phyloP scores from a whole-genome alignment of 2,797 vertebrate genomes.

The Sebastes hubbsi region DNA sequence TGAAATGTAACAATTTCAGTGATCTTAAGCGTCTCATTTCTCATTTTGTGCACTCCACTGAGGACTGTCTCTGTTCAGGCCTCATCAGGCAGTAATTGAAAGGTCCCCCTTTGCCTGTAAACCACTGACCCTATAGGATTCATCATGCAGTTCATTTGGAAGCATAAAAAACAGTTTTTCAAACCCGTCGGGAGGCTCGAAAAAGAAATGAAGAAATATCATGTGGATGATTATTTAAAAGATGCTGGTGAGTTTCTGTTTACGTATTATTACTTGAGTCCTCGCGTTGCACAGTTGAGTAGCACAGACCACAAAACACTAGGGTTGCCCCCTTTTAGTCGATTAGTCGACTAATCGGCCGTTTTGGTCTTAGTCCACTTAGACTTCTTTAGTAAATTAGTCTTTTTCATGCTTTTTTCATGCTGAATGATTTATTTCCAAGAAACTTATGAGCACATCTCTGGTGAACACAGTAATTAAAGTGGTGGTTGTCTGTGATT shows the following conservation, averaged over 20 bases:
- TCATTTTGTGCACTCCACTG: constrained; percentile 62
- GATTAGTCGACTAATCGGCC: too few species aligned
- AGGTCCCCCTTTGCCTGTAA: constrained; percentile 65
- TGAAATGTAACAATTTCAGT: constrained; percentile 77
- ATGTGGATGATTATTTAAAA: constrained; percentile 17
- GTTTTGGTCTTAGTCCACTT: too few species aligned
- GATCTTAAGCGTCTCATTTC: constrained; percentile 72
- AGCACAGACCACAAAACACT: neutral
- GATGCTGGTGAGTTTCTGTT: neutral
- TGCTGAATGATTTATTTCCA: too few species aligned
- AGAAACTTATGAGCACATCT: too few species aligned
- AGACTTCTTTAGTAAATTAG: too few species aligned
- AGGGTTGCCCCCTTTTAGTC: too few species aligned
- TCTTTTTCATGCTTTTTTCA: too few species aligned
- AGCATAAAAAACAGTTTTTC: constrained; percentile 34
- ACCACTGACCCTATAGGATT: constrained; percentile 61
- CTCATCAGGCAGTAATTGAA: constrained; percentile 72
- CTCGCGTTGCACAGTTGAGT: neutral
- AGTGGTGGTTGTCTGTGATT: too few species aligned
- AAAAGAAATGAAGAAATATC: constrained; percentile 6
- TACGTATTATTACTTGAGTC: neutral
- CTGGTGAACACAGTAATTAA: too few species aligned
- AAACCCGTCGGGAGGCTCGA: neutral
- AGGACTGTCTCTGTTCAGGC: constrained; percentile 65
- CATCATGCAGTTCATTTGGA: constrained; percentile 48